Percentiles rank a stretch among this genome's conserved stretches.
phyloP scores from a whole-genome alignment of 2,113 vertebrate genomes.

The Catharus bicknelli region DNA sequence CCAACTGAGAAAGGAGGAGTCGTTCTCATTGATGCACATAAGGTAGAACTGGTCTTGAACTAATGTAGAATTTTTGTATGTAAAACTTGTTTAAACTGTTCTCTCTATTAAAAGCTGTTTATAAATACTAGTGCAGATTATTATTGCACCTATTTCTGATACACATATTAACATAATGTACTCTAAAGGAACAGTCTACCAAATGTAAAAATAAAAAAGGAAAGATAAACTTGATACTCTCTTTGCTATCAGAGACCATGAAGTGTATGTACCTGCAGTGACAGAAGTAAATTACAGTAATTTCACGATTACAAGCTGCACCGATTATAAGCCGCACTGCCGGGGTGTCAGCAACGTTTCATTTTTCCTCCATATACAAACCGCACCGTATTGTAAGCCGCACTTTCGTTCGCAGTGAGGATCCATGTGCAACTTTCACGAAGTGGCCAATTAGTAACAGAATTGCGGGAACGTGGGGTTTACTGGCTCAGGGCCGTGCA shows the following conservation, averaged over 20 bases:
- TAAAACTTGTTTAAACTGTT: not conserved
- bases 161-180: not conserved
- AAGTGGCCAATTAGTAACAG: too few relatives aligned
- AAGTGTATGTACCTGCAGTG: not conserved
- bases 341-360: too few relatives aligned
- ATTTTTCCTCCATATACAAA: too few relatives aligned
- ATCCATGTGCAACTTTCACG: too few relatives aligned
- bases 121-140: not conserved
- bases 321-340: too few relatives aligned
- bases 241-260: not conserved
- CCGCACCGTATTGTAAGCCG: too few relatives aligned
- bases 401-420: too few relatives aligned
- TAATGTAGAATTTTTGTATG: not conserved
- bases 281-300: not conserved
- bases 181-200: not conserved
- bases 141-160: not conserved
- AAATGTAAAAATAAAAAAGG: not conserved
- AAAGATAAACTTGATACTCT: not conserved
- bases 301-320: too few relatives aligned
- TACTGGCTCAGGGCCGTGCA: too few relatives aligned
- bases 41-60: conserved; percentile 75
- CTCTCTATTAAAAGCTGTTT: not conserved
- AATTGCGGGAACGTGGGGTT: too few relatives aligned
- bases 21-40: conserved; percentile 91
- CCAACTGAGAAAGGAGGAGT: conserved; percentile 89